These are phyloP conservation scores for Petroica traversi DNA, from an alignment of 2,113 vertebrate genomes.

Conservation along the genomic window DNA sequence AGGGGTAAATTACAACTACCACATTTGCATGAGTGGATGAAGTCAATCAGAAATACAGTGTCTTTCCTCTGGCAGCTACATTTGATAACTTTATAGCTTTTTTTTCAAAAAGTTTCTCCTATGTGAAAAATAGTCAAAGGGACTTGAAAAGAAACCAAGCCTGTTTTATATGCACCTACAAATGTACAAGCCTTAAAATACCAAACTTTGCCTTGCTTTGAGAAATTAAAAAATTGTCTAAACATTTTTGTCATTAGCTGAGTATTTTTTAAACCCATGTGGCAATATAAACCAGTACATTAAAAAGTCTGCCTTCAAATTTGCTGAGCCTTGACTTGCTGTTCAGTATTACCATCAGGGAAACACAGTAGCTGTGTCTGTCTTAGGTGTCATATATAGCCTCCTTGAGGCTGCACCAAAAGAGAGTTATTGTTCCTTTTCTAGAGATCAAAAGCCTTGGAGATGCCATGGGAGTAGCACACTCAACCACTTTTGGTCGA, in stretches of 20 bases:
- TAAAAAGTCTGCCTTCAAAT: background rate
- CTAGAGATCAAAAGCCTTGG: background rate
- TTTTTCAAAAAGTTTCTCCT: background rate
- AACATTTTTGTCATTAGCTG: background rate
- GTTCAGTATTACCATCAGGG: background rate
- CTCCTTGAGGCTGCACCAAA: background rate
- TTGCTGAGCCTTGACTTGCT: background rate
- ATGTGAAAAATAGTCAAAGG: background rate
- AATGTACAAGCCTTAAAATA: background rate
- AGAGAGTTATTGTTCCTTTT: background rate
- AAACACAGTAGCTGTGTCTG: background rate
- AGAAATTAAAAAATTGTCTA: background rate
- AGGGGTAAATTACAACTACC: background rate
- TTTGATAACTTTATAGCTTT: background rate
- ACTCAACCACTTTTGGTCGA: background rate
- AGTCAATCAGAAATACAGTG: background rate
- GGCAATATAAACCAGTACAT: background rate
- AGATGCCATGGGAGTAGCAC: background rate
- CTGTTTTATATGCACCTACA: background rate
- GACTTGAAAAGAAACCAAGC: background rate
- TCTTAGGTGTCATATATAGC: accelerated
- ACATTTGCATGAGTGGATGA: background rate
- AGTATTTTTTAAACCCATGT: background rate
- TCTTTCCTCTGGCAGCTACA: background rate
- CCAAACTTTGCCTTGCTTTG: background rate